Conservation (phyloP, 2,797 vertebrate species). For the Enteromius viviparus region DNA sequence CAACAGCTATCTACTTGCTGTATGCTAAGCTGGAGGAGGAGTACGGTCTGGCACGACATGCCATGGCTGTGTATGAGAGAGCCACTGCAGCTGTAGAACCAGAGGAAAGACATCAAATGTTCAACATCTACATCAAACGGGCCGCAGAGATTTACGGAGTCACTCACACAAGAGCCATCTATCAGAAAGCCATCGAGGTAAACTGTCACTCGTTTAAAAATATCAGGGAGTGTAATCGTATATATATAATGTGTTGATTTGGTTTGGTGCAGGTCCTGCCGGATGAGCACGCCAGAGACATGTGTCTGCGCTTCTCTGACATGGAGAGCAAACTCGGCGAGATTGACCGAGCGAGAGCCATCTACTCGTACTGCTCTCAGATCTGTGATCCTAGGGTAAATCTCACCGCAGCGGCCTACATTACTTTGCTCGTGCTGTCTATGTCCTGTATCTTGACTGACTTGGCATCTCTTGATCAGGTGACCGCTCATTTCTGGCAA, state of each 20-base stretch:
- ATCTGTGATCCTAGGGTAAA: conserved; percentile 93
- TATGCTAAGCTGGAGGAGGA: conserved; percentile 93
- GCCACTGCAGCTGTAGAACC: conserved; percentile 88
- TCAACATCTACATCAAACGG: conserved; percentile 94
- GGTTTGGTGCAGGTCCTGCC: conserved; percentile 81
- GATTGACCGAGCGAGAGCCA: conserved; percentile 89
- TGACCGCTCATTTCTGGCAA: conserved; percentile 90
- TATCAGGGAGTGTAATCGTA: neutral
- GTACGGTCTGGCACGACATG: conserved; percentile 89
- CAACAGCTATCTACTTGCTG: conserved; percentile 88
- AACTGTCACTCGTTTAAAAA: neutral
- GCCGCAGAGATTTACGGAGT: conserved; percentile 95
- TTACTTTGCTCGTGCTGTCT: neutral
- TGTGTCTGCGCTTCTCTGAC: conserved; percentile 93
- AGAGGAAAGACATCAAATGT: conserved; percentile 88
- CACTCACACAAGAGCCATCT: conserved; percentile 91
- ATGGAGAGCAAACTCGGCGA: conserved; percentile 96
- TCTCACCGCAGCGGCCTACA: neutral
- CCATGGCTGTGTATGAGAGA: conserved; percentile 94
- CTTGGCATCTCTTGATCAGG: conserved; percentile 69
- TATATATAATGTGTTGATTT: neutral
- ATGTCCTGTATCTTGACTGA: neutral
- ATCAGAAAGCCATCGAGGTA: conserved; percentile 94
- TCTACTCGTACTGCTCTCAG: conserved; percentile 95
- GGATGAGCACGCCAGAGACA: conserved; percentile 89